Evolutionary conservation across 53 echinoderm and acorn worm species (phyloP).

Genomic region (Henricia sp.): DNA sequence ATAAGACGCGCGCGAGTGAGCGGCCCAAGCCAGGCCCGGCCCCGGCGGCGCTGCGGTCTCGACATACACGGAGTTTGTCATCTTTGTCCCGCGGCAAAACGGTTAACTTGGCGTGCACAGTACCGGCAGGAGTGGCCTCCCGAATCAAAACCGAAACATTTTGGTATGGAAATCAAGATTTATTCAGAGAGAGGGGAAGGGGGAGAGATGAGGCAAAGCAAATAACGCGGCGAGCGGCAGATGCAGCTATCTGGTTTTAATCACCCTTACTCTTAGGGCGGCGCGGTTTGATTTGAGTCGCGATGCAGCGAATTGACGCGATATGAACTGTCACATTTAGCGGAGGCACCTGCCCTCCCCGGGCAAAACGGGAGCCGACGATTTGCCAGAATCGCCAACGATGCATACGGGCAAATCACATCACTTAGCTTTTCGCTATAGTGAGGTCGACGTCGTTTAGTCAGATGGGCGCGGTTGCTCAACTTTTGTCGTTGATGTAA

Average conservation of each 20-base stretch:
- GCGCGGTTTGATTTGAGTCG: slow-evolving; percentile 56
- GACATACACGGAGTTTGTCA: slow-evolving; percentile 38
- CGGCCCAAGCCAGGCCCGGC: neutral
- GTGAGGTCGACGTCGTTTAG: slow-evolving; percentile 43
- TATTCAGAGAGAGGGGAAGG: slow-evolving; percentile 46
- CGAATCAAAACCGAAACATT: slow-evolving; percentile 59
- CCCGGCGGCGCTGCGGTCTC: slow-evolving; percentile 45
- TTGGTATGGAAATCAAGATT: slow-evolving; percentile 56
- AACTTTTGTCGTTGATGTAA: too few species aligned
- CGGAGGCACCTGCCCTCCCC: slow-evolving; percentile 50
- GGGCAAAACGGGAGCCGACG: slow-evolving; percentile 43
- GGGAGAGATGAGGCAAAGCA: slow-evolving; percentile 19
- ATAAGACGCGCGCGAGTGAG: slow-evolving; percentile 7
- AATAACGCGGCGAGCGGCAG: slow-evolving; percentile 43
- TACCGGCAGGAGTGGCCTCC: slow-evolving; percentile 24
- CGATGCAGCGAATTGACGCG: slow-evolving; percentile 42
- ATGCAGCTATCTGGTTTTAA: slow-evolving; percentile 58
- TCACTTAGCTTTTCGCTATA: neutral
- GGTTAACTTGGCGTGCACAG: slow-evolving; percentile 51
- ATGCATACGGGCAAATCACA: slow-evolving; percentile 38
- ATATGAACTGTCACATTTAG: slow-evolving; percentile 67
- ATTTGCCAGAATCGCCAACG: slow-evolving; percentile 44
- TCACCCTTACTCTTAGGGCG: slow-evolving; percentile 40
- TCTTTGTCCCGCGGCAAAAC: slow-evolving; percentile 42
- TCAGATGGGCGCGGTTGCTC: slow-evolving; percentile 59